A percentile compares a stretch with the other conserved stretches of the same genome.
Evolutionary conservation across 2,113 vertebrate species (phyloP).

Genomic region (Setophaga coronata): DNA sequence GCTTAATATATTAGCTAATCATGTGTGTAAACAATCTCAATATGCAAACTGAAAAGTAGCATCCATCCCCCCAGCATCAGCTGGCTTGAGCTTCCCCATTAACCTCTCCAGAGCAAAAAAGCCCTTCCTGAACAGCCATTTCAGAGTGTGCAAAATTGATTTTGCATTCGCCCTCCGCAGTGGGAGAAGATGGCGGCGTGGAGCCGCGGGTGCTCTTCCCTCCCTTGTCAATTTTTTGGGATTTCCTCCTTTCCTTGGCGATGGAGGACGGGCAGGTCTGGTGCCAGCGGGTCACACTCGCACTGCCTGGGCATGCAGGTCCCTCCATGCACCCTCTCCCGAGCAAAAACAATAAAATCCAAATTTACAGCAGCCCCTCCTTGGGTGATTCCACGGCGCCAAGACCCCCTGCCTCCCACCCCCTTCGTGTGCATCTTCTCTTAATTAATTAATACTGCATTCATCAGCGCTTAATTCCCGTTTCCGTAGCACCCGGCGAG

Average conservation of each 20-base stretch:
- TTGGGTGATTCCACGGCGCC: neutral
- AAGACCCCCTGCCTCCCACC: neutral
- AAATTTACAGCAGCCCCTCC: neutral
- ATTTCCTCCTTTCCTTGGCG: neutral
- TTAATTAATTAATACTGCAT: conserved; percentile 72
- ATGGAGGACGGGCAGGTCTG: neutral
- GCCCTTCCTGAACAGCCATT: neutral
- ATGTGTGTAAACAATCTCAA: neutral
- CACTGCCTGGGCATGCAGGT: neutral
- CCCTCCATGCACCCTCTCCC: neutral
- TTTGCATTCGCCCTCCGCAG: neutral
- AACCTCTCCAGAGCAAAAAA: neutral
- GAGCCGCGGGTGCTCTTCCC: neutral
- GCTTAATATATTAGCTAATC: neutral
- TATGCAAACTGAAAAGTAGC: neutral
- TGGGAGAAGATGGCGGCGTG: conserved; percentile 35
- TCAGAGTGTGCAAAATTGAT: neutral
- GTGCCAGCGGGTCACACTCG: neutral
- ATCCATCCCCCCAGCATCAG: neutral
- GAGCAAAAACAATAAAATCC: neutral
- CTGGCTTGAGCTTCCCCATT: neutral
- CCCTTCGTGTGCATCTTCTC: neutral
- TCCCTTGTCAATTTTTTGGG: neutral
- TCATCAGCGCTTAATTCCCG: conserved; percentile 65
- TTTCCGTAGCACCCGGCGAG: conserved; percentile 54